phyloP scores from a whole-genome alignment of 2,888 invertebrate genomes.

The Lottia gigantea region DNA sequence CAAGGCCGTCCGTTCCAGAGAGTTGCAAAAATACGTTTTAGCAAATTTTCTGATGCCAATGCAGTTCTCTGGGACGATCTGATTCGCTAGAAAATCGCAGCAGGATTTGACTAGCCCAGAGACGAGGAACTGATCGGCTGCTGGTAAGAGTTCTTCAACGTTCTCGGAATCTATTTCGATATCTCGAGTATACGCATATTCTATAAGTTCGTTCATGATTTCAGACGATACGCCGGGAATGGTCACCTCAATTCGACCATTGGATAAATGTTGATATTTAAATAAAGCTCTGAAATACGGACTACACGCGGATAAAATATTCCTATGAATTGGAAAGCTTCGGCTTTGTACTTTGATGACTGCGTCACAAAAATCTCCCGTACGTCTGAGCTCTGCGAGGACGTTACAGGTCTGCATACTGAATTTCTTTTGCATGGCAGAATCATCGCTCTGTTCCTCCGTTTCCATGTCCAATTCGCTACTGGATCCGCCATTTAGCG shows the following conservation, averaged over 20 bases:
- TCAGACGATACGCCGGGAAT: constrained; percentile 83
- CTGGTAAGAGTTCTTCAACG: constrained; percentile 78
- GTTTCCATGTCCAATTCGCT: background rate
- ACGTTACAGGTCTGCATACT: constrained; percentile 87
- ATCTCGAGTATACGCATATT: constrained; percentile 86
- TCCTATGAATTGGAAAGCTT: constrained; percentile 83
- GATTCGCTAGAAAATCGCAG: constrained; percentile 79
- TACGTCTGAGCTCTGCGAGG: constrained; percentile 83
- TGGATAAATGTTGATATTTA: constrained; percentile 77
- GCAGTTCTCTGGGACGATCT: constrained; percentile 82
- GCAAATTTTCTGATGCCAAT: constrained; percentile 88
- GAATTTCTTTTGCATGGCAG: constrained; percentile 75
- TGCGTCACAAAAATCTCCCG: constrained; percentile 88
- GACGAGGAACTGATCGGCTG: constrained; percentile 89
- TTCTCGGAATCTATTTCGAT: constrained; percentile 81
- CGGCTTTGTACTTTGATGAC: constrained; percentile 81
- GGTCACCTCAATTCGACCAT: constrained; percentile 70
- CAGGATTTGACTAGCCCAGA: constrained; percentile 84
- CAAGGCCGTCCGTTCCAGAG: constrained; percentile 78
- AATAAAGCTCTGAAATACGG: constrained; percentile 90
- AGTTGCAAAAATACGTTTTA: constrained; percentile 79
- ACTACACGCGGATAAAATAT: constrained; percentile 78
- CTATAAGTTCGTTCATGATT: constrained; percentile 82
- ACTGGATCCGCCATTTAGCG: background rate
- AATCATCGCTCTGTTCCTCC: background rate